Conservation (phyloP, 1,140 invertebrate species). For the roundworm (Caenorhabditis elegans) region DNA sequence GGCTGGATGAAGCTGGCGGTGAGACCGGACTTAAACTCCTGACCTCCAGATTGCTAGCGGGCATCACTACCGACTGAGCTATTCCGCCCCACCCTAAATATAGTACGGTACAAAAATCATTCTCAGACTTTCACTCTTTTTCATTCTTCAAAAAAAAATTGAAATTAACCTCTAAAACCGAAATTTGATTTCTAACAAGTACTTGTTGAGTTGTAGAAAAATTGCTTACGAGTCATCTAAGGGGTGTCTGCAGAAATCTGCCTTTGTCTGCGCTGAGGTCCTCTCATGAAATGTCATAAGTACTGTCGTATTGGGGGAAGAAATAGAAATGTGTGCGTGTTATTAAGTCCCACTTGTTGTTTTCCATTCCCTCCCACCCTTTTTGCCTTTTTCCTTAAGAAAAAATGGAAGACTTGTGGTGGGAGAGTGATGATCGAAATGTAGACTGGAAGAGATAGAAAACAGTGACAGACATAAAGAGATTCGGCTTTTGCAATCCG, state of each 20-base stretch:
- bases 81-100: too few species aligned
- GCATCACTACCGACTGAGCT: too few species aligned
- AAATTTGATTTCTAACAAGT: conserved; percentile 10
- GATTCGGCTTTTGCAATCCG: conserved; percentile 3
- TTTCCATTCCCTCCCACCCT: background rate
- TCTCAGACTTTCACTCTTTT: too few species aligned
- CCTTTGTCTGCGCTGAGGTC: conserved; percentile 30
- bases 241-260: conserved; percentile 11
- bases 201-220: conserved; percentile 8
- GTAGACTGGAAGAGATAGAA: background rate
- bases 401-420: background rate
- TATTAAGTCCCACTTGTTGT: conserved; percentile 31
- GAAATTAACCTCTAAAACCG: background rate
- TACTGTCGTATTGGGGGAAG: conserved; percentile 2
- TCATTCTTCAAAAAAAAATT: too few species aligned
- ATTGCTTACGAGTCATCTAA: conserved; percentile 28
- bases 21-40: too few species aligned
- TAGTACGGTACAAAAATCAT: too few species aligned
- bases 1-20: too few species aligned
- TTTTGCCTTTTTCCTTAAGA: background rate
- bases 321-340: background rate
- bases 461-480: conserved; percentile 19
- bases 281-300: conserved; percentile 18
- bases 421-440: background rate
- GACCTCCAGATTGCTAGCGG: too few species aligned